Conservation (phyloP, 2,888 invertebrate genomes). For the Tupiocoris notatus region DNA sequence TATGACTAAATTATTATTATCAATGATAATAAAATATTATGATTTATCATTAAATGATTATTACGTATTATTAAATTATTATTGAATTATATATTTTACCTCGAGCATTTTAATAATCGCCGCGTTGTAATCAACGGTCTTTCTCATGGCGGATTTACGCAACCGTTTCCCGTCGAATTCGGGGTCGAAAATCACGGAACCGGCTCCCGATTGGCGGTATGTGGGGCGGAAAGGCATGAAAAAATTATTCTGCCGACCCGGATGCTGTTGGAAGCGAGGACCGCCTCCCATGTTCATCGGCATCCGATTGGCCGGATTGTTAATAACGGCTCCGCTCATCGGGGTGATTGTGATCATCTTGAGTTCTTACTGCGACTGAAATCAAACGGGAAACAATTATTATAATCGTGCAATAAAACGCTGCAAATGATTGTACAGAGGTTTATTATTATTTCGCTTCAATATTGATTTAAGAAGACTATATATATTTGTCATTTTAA, state of each 20-base stretch:
- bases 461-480: too few species aligned
- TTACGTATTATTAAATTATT: too few species aligned
- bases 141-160: conserved; percentile 93
- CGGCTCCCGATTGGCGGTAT: conserved; percentile 53
- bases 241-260: conserved; percentile 54
- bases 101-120: conserved; percentile 89
- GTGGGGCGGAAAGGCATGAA: conserved; percentile 58
- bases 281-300: not conserved
- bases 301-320: conserved; percentile 30
- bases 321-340: conserved; percentile 20
- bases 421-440: too few species aligned
- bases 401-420: not conserved
- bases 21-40: too few species aligned
- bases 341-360: conserved; percentile 41
- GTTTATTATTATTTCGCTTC: too few species aligned
- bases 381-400: not conserved
- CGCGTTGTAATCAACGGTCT: conserved; percentile 97
- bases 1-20: too few species aligned
- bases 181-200: conserved; percentile 53
- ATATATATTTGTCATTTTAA: too few species aligned
- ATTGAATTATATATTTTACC: too few species aligned
- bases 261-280: conserved; percentile 44
- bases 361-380: not conserved
- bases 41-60: too few species aligned
- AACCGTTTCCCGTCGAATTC: conserved; percentile 95